Base-by-base conservation (phyloP, 2,797 vertebrate genomes). In the Mormyrops attenuatus region DNA sequence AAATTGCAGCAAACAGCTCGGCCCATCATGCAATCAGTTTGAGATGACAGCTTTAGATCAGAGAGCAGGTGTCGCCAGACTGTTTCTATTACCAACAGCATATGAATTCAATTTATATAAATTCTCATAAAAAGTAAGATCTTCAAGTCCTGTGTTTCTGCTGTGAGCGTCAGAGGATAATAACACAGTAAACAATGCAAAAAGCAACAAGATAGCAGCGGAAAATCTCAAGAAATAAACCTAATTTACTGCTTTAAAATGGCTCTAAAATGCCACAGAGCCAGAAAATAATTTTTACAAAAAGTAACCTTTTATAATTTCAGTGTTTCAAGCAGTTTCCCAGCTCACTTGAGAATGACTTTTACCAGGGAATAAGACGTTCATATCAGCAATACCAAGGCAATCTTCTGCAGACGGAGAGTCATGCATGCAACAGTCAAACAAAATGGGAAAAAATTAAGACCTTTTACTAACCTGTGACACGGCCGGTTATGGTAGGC, bases 21-120 rank as follows among this genome's bases (percentile, higher is more conserved):
- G 93, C 90, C 91, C 91, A 93, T 92, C 91, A 89, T 91, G 92
- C 90, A 93, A 94, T 95, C 93, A 94, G 90, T 92, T 93, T 92
- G 87, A 93, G 90, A 90, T 92, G 93, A 92, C 92, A 92, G 91
- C 90, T 92, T 93, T 88, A 92, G 92, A 90, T 91, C 90, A 53
- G 44, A 80, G 89, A 90, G 90, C 91, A 91, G 90, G 91, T 93
- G 92, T 93, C 91, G 90, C 66, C 85, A 91, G 82, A 87, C 66
- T 87, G 89, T 89, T 90, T 89, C 86, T 91, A 92, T 91, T 92
- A 91, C 90, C 89, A 41, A 13, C 91, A 90, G 92, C 90, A 91
- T 91, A 91, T 90, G 91, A 92, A 92, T 91, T 92, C 90, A 90
- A 93, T 92, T 92, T 92, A 91, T 92, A 92, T 89, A 91, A 88